Conservation (phyloP, 2,888 invertebrate genomes). For the Melanostoma mellinum region DNA sequence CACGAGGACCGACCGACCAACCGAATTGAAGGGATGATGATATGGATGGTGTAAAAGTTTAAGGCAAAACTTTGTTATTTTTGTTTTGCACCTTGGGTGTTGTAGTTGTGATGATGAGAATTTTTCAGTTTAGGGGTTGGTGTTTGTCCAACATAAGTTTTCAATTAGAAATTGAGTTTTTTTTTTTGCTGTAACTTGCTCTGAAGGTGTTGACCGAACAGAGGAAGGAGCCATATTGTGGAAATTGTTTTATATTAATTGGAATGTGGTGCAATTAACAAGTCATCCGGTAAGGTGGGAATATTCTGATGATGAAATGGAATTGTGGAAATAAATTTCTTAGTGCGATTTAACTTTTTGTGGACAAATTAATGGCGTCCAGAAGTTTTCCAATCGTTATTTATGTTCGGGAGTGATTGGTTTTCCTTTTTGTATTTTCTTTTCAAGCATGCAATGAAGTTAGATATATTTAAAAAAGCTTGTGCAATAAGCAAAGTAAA, state of each 20-base stretch:
- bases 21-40: conserved; percentile 15
- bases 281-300: conserved; percentile 5
- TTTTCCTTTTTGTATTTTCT: no score
- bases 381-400: no score
- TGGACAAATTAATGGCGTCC: no score
- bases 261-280: conserved; percentile 48
- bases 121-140: conserved; percentile 29
- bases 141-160: conserved; percentile 62
- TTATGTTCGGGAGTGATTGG: no score
- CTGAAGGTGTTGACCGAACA: background rate
- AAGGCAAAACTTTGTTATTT: conserved; percentile 26
- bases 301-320: conserved; percentile 21
- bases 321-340: conserved; percentile 5
- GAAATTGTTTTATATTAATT: conserved; percentile 45
- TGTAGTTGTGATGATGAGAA: conserved; percentile 39
- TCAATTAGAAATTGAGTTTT: conserved; percentile 58
- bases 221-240: background rate
- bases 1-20: background rate
- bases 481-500: no score
- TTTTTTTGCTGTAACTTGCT: background rate
- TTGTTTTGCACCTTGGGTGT: conserved; percentile 38
- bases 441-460: no score
- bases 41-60: conserved; percentile 23
- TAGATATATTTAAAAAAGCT: no score
- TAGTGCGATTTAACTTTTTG: no score